phyloP scores from a whole-genome alignment of 92 coral and sea anemone genomes.

The Phenganax marumi region DNA sequence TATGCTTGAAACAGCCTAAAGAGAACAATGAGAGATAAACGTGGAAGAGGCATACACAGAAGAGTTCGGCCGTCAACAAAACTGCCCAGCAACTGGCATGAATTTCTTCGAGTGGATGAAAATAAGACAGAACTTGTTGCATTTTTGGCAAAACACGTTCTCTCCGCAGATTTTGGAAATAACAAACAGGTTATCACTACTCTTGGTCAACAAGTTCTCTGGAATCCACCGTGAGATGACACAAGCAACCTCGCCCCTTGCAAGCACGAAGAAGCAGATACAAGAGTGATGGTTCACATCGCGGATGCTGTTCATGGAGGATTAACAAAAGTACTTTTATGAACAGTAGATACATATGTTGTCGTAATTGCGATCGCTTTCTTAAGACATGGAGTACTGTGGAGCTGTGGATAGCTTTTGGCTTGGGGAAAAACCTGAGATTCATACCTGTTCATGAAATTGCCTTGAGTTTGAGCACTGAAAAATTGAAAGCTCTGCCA shows the following conservation, averaged over 20 bases:
- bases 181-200: conserved; percentile 26
- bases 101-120: conserved; percentile 36
- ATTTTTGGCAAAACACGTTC: conserved; percentile 38
- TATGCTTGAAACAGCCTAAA: conserved; percentile 48
- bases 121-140: conserved; percentile 45
- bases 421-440: conserved; percentile 20
- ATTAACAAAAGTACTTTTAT: conserved; percentile 26
- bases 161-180: conserved; percentile 28
- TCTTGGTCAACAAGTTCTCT: conserved; percentile 19
- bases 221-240: conserved; percentile 30
- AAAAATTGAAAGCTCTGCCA: conserved; percentile 21
- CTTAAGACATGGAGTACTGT: conserved; percentile 15
- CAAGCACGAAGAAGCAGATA: conserved; percentile 35
- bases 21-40: conserved; percentile 42
- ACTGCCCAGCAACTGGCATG: conserved; percentile 43
- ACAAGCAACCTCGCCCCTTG: conserved; percentile 27
- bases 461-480: conserved; percentile 29
- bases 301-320: conserved; percentile 21
- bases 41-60: conserved; percentile 50
- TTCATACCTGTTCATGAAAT: conserved; percentile 35
- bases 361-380: conserved; percentile 9
- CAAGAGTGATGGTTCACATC: conserved; percentile 40
- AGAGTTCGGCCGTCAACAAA: conserved; percentile 42
- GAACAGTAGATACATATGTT: conserved; percentile 29
- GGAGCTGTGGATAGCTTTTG: conserved; percentile 37